Evolutionary conservation across 2,113 vertebrate genomes (phyloP).

Genomic region (Microcebus jonahi): DNA sequence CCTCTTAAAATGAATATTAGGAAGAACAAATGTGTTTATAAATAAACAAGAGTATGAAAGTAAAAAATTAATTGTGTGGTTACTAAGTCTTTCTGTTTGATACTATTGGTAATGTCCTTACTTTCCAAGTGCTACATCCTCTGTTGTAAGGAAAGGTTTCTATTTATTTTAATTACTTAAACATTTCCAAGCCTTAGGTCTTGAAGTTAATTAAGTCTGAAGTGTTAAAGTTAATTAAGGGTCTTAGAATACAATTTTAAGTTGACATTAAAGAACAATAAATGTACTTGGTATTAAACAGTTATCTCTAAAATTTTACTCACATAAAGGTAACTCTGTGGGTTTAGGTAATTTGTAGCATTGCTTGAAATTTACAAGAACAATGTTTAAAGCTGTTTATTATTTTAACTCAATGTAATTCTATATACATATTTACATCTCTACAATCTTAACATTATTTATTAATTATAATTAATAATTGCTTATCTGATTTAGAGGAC

Average conservation of each 20-base stretch:
- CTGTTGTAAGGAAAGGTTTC: constrained; percentile 26
- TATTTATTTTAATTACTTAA: constrained; percentile 73
- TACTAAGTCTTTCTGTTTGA: not conserved
- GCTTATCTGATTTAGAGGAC: not conserved
- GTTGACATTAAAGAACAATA: constrained; percentile 58
- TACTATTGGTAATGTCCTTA: not conserved
- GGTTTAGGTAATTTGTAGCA: constrained; percentile 3
- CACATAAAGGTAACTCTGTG: constrained; percentile 40
- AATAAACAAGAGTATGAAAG: not conserved
- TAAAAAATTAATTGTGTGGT: not conserved
- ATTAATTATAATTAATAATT: constrained; percentile 6
- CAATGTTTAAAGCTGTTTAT: not conserved
- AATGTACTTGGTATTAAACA: constrained; percentile 49
- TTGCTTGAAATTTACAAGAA: constrained; percentile 39
- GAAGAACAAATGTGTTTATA: not conserved
- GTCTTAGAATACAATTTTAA: constrained; percentile 64
- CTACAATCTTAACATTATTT: not conserved
- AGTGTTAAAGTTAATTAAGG: constrained; percentile 72
- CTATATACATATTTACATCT: not conserved
- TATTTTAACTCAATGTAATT: constrained; percentile 36
- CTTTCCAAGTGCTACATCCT: not conserved
- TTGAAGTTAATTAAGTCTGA: constrained; percentile 76
- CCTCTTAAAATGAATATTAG: constrained; percentile 16
- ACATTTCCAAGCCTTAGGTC: constrained; percentile 61
- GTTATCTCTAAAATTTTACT: constrained; percentile 57